Evolutionary conservation across 1,140 invertebrate species (phyloP).

Genomic region (Neodiprion virginianus): DNA sequence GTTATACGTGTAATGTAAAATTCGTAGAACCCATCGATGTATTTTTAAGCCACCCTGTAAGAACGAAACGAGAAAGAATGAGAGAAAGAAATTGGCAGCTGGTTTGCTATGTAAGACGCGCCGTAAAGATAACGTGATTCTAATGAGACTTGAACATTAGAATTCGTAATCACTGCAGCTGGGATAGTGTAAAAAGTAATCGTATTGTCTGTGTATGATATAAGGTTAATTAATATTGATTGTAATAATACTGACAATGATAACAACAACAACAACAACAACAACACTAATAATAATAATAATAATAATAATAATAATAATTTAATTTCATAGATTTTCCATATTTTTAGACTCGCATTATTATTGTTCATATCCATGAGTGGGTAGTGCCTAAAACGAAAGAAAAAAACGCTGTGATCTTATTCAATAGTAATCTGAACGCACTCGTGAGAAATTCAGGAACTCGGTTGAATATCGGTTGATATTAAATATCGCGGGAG

Average conservation of each 20-base stretch:
- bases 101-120: too few relatives aligned
- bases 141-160: background rate
- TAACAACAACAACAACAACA: too few relatives aligned
- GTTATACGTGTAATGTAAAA: too few relatives aligned
- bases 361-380: background rate
- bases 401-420: background rate
- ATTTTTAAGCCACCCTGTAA: background rate
- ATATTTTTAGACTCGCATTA: constrained; percentile 5
- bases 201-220: too few relatives aligned
- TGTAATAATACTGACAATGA: background rate
- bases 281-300: background rate
- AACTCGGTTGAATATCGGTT: too few relatives aligned
- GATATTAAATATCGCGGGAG: too few relatives aligned
- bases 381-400: background rate
- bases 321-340: background rate
- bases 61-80: background rate
- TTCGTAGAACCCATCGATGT: background rate
- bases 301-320: background rate
- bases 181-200: too few relatives aligned
- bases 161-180: background rate
- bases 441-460: too few relatives aligned
- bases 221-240: too few relatives aligned
- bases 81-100: background rate
- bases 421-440: too few relatives aligned
- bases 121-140: too few relatives aligned